Evolutionary conservation across 23 tunicate genomes (phyloP).

Genomic region (Phallusia fumigata): DNA sequence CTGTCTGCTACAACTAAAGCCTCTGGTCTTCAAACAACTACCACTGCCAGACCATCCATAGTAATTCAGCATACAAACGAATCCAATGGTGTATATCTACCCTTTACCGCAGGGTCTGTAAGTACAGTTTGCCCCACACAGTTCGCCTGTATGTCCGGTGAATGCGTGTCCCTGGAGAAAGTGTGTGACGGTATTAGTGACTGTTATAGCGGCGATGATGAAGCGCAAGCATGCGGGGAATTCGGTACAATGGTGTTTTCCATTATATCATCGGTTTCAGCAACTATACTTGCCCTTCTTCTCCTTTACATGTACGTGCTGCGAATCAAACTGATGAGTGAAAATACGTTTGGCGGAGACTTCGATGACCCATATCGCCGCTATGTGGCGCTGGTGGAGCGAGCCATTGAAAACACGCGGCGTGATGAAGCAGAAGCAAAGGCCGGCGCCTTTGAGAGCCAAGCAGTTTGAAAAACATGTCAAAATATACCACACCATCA

Average conservation of each 20-base stretch:
- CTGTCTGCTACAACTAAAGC: not conserved
- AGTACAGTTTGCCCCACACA: too few relatives aligned
- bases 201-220: conserved; percentile 22
- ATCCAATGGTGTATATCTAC: too few relatives aligned
- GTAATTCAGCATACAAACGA: not conserved
- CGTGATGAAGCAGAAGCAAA: not conserved
- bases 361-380: conserved; percentile 22
- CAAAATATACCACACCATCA: too few relatives aligned
- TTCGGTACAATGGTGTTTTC: conserved; percentile 30
- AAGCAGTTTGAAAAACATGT: too few relatives aligned
- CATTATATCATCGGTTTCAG: conserved; percentile 18
- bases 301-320: conserved; percentile 47
- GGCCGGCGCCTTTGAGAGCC: too few relatives aligned
- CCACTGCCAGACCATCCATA: too few relatives aligned
- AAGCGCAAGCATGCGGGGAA: conserved; percentile 47
- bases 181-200: conserved; percentile 24
- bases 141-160: not conserved
- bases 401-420: conserved; percentile 33
- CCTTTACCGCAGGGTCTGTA: too few relatives aligned
- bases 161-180: conserved; percentile 2
- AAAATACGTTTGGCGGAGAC: conserved; percentile 23
- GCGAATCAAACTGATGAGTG: conserved; percentile 28
- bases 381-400: conserved; percentile 37
- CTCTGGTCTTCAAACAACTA: not conserved
- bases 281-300: conserved; percentile 33